Conservation (phyloP, 2,797 vertebrate genomes). For the Phrynocephalus forsythii region DNA sequence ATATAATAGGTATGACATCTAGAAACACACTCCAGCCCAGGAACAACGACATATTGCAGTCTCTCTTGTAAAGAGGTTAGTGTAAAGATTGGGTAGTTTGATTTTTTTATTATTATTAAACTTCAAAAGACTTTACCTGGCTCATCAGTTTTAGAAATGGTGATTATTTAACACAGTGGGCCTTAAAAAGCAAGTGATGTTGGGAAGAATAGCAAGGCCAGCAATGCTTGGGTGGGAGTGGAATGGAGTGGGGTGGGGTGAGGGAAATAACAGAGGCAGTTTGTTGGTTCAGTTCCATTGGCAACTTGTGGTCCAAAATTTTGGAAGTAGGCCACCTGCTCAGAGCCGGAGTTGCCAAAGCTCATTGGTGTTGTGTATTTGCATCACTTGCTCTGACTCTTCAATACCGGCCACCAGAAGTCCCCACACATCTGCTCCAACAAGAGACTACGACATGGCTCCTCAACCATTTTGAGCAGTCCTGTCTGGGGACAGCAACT, state of each 20-base stretch:
- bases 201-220: not conserved
- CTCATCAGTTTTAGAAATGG: not conserved
- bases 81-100: not conserved
- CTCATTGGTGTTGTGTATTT: not conserved
- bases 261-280: too few species aligned
- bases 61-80: not conserved
- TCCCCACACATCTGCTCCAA: not conserved
- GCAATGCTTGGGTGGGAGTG: not conserved
- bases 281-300: too few species aligned
- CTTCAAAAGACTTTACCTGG: not conserved
- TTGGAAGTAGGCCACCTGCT: too few species aligned
- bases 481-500: not conserved
- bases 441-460: not conserved
- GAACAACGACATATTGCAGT: not conserved
- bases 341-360: too few species aligned
- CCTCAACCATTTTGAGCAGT: not conserved
- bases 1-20: slow-evolving; percentile 5
- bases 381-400: not conserved
- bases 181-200: not conserved
- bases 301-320: too few species aligned
- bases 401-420: not conserved
- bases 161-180: not conserved
- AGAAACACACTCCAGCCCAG: not conserved
- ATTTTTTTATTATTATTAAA: slow-evolving; percentile 17
- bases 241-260: too few species aligned